phyloP scores from a whole-genome alignment of 1,140 invertebrate species.

The Teleopsis dalmanni region DNA sequence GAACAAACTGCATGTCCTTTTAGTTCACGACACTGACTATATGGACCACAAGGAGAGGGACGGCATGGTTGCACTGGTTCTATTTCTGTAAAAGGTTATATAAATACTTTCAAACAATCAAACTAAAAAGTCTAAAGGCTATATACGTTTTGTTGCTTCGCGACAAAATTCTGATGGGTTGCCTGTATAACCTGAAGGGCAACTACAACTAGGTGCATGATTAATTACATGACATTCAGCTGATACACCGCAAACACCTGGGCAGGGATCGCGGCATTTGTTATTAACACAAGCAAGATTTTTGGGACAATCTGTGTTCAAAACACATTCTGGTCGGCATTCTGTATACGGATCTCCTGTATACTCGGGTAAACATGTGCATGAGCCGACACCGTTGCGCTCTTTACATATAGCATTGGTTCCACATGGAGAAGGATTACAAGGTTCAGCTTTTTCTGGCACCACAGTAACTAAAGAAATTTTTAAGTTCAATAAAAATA shows the following conservation, averaged over 20 bases:
- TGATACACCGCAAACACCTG: conserved; percentile 63
- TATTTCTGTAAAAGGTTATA: conserved; percentile 21
- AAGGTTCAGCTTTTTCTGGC: conserved; percentile 53
- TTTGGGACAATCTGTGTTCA: conserved; percentile 62
- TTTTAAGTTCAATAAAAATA: neutral
- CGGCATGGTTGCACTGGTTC: conserved; percentile 51
- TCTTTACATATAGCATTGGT: conserved; percentile 71
- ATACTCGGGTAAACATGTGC: conserved; percentile 63
- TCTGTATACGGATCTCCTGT: conserved; percentile 67
- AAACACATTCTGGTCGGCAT: conserved; percentile 63
- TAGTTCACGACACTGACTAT: conserved; percentile 55
- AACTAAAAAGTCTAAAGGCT: neutral
- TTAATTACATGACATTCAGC: conserved; percentile 66
- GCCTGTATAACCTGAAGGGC: conserved; percentile 60
- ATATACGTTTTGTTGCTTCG: conserved; percentile 52
- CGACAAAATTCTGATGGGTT: conserved; percentile 62
- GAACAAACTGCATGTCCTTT: conserved; percentile 58
- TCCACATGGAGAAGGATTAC: conserved; percentile 69
- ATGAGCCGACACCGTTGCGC: conserved; percentile 66
- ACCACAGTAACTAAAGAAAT: conserved; percentile 32
- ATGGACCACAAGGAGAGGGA: conserved; percentile 60
- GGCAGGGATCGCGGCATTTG: conserved; percentile 65
- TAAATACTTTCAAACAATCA: neutral
- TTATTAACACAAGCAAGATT: conserved; percentile 60
- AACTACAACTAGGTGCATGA: conserved; percentile 67